Base-by-base conservation (phyloP, 2,113 vertebrate genomes). In the Leucopsar rothschildi region DNA sequence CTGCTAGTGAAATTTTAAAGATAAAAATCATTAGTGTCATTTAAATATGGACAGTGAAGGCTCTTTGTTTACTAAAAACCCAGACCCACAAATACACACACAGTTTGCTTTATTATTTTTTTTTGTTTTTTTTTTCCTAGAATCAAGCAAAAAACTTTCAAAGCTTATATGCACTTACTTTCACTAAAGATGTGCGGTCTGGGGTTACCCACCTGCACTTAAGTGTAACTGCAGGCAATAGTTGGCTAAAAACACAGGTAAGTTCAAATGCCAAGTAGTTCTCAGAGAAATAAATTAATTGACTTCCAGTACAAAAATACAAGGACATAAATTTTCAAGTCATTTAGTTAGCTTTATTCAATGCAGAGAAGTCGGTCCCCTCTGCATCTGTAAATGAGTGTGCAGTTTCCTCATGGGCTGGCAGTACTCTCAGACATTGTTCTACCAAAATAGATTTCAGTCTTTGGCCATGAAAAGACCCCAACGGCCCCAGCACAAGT, bases 161-260 rank as follows among this genome's bases (percentile, higher is more conserved):
- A 61, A 77, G 59, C 50, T 88, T 56, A 60, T 49, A 40, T 53
- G 35, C 59, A n/a, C 24, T 47, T 77, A 37, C 21, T 90, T 57
- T 70, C 27, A 27, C 15, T 76, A 50, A 33, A 82, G 50, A 13
- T 7, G 8, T 76, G 61, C 65, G 42, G 33, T 64, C 35, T 44
- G 61, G 18, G 29, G 20, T 86, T 87, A 69, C 21, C 56, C 14
- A 53, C 21, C 59, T 73, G 55, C 45, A 40, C 69, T 68, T 81
- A 59, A 11, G 11, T 55, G 35, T 65, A 31, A 59, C 65, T 59
- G 40, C 50, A 37, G 66, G 47, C 63, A 50, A 4, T 19, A 72
- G 63, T 35, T 79, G 29, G 17, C 42, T 95, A 55, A 87, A 93
- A 84, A 82, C 71, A 69, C 89, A 94, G 92, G 88, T 96, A 93